These are phyloP conservation scores for Petrocephalus zakoni DNA, from an alignment of 2,113 vertebrate species.

Conservation along the genomic window DNA sequence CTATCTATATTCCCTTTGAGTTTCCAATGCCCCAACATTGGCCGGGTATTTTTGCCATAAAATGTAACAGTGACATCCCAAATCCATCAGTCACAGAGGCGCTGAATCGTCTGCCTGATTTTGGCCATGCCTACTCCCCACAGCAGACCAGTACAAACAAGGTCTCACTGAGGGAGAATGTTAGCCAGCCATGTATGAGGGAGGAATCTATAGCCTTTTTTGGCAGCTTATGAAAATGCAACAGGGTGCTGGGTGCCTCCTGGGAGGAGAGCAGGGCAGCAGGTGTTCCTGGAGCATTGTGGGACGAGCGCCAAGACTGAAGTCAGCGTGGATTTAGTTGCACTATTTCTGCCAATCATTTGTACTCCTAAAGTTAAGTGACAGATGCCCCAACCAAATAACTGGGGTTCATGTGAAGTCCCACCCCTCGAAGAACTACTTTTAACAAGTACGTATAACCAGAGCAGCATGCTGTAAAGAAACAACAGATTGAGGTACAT, in stretches of 20 bases:
- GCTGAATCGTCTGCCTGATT: background rate
- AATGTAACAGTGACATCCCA: background rate
- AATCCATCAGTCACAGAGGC: background rate
- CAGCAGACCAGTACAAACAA: background rate
- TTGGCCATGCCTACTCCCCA: background rate
- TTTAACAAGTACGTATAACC: background rate
- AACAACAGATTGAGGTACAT: background rate
- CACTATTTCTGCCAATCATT: background rate
- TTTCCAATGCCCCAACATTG: background rate
- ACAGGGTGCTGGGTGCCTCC: background rate
- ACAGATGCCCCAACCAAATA: background rate
- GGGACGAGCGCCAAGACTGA: conserved; percentile 4
- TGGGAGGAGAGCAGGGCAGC: background rate
- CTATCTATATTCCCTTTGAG: background rate
- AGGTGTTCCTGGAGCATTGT: background rate
- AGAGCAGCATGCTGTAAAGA: background rate
- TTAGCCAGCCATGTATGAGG: background rate
- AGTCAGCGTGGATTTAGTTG: background rate
- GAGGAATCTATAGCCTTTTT: background rate
- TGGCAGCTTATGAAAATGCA: conserved; percentile 9
- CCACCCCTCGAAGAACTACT: background rate
- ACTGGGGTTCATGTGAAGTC: background rate
- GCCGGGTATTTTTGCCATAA: background rate
- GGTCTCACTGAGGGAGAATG: background rate
- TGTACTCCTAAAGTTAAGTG: conserved; percentile 1